Conservation (phyloP, 2,113 vertebrate species). For the Bambusicola thoracicus region DNA sequence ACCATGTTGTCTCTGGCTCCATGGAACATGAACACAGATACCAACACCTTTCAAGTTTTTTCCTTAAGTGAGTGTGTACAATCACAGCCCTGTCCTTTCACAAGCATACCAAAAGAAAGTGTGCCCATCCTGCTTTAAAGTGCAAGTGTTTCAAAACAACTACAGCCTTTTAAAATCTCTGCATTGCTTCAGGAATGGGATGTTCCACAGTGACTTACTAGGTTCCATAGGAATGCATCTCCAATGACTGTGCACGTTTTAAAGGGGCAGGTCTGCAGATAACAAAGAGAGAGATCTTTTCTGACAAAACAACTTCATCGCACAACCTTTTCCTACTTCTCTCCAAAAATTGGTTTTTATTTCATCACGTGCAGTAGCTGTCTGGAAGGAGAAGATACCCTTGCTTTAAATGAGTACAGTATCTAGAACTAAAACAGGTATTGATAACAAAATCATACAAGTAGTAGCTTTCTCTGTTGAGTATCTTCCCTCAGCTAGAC, state of each 20-base stretch:
- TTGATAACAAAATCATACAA: neutral
- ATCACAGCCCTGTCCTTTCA: neutral
- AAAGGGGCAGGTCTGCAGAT: neutral
- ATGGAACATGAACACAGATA: fast-evolving
- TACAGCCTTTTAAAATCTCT: neutral
- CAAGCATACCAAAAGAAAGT: neutral
- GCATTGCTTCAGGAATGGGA: neutral
- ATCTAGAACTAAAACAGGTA: neutral
- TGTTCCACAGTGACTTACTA: neutral
- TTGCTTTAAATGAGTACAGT: neutral
- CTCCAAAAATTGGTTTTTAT: neutral
- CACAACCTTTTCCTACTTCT: neutral
- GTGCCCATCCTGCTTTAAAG: neutral
- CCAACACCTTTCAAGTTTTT: neutral
- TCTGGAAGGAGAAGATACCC: neutral
- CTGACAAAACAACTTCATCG: neutral
- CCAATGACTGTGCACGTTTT: neutral
- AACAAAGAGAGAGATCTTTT: neutral
- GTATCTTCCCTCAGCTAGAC: neutral
- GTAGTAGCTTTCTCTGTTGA: neutral
- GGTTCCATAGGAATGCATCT: neutral
- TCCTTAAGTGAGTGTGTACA: neutral
- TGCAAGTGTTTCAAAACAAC: neutral
- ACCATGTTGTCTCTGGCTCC: neutral
- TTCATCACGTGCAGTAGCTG: neutral